phyloP scores from a whole-genome alignment of 2,113 vertebrate species.

The Picathartes gymnocephalus region DNA sequence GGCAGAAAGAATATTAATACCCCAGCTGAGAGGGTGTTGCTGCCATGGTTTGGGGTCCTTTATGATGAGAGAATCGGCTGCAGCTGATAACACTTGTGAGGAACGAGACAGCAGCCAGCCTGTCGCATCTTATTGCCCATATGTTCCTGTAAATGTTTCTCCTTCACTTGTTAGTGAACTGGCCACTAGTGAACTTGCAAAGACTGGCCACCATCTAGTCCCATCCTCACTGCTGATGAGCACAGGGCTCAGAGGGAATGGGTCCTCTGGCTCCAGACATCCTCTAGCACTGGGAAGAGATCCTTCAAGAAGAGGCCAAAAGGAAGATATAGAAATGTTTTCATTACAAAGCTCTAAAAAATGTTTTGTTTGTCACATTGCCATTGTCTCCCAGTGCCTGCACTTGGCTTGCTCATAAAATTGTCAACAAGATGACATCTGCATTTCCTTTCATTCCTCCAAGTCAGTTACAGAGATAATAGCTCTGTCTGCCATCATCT shows the following conservation, averaged over 20 bases:
- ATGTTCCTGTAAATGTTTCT: background rate
- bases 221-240: too few relatives aligned
- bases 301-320: background rate
- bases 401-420: background rate
- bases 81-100: background rate
- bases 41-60: background rate
- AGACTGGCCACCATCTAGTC: background rate
- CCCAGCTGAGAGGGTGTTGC: background rate
- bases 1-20: background rate
- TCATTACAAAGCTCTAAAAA: background rate
- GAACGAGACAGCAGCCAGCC: background rate
- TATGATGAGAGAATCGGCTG: background rate
- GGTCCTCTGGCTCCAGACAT: background rate
- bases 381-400: background rate
- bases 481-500: background rate
- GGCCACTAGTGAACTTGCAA: too few relatives aligned
- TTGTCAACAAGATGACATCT: background rate
- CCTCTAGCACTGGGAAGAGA: background rate
- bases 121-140: background rate
- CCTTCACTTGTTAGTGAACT: background rate
- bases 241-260: background rate
- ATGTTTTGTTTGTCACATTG: background rate
- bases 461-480: background rate
- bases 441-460: background rate
- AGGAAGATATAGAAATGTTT: background rate